Base-by-base conservation (phyloP, 1,140 invertebrate species). In the Chironomus tepperi region DNA sequence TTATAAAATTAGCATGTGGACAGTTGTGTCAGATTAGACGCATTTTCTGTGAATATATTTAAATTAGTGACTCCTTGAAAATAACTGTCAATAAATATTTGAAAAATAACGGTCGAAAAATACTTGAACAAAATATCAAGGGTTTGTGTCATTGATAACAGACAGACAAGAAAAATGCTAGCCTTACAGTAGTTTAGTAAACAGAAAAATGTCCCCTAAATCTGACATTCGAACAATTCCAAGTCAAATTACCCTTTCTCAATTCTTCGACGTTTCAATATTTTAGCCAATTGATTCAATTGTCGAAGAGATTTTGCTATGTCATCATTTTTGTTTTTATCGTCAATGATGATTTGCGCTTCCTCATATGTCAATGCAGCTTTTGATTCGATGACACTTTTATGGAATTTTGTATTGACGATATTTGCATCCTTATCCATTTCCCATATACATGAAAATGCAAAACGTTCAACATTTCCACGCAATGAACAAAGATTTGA, bases 391-490 rank as follows among this genome's bases (percentile, higher is more conserved):
- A 99, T 99, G 21, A 99, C 90, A 77, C 94, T 97, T 83, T 99
- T 99, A 76, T 89, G 89, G 80, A 95, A 99, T 76, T 88, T 88
- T 7, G 91, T 92, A 16, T 84, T 83, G 10, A 97, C 80, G 76
- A 99, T 91, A 79, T 97, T 91, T 0, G 95, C 95, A 73, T 96
- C 86, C 24, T 88, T 82, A 76, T 93, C 90, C 77, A 98, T 86
- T 83, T 95, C 91, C 96, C 97, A 98, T 72, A 98, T 85, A 76
- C 93, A 95, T 9, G 95, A 97, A 81, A 98, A 98, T 0, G 96
- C 94, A 78, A 98, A 91, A 76, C 95, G 86, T 79, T 97, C 94
- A 76, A 92, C 92, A 16, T 88, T 87, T 0, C 91, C 93, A 74
- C 92, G 86, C 7, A 98, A 83, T 0, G 96, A 98, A 82, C 95